phyloP scores from a whole-genome alignment of 2,888 invertebrate genomes.

The Nasonovia ribisnigri region DNA sequence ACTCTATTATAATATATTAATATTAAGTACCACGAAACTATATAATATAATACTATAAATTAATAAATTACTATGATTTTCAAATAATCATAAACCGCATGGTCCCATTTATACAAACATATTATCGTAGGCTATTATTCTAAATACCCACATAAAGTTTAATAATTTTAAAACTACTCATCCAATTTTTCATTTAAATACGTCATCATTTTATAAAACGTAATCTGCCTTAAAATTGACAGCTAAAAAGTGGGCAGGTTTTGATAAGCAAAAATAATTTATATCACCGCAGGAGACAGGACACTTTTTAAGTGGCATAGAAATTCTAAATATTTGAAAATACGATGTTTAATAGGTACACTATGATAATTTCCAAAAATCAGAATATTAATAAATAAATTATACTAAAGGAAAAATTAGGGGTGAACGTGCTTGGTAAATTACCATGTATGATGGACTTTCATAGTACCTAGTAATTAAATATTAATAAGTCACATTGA shows the following conservation, averaged over 20 bases:
- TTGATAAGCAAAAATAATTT: not conserved
- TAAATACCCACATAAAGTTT: not conserved
- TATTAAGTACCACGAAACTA: not conserved
- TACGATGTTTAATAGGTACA: not conserved
- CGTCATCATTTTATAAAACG: not conserved
- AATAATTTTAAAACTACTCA: not conserved
- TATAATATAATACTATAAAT: not conserved
- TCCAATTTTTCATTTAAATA: not conserved
- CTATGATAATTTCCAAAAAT: not conserved
- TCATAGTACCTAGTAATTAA: not conserved
- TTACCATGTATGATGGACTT: not conserved
- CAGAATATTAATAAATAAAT: not conserved
- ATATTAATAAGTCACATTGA: not conserved
- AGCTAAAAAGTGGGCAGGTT: not conserved
- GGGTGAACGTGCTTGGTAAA: not conserved
- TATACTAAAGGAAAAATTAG: not conserved
- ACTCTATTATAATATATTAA: not conserved
- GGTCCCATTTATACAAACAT: not conserved
- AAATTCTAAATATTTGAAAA: not conserved
- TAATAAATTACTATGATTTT: not conserved
- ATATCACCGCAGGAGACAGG: not conserved
- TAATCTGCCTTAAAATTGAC: not conserved
- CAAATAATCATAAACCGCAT: not conserved
- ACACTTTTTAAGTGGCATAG: not conserved
- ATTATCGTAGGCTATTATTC: not conserved